phyloP scores from a whole-genome alignment of 2,888 invertebrate genomes.

The Entomobrya multifasciata region DNA sequence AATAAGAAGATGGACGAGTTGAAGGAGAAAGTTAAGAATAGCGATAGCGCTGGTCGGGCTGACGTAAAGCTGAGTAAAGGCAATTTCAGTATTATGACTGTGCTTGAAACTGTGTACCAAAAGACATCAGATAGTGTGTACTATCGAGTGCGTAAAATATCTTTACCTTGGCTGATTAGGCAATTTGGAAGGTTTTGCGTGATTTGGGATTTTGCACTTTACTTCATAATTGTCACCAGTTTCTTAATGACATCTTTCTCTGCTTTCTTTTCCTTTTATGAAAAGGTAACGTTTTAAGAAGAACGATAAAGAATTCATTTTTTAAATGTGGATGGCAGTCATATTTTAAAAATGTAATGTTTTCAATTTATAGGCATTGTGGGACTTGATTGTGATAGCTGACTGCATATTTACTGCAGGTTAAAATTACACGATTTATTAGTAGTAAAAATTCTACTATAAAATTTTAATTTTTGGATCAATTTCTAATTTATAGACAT shows the following conservation, averaged over 20 bases:
- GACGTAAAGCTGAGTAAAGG: constrained; percentile 13
- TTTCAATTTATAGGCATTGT: constrained; percentile 39
- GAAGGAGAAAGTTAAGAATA: neutral
- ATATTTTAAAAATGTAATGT: neutral
- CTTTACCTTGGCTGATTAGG: constrained; percentile 45
- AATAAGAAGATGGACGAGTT: neutral
- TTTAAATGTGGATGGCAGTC: too few relatives aligned
- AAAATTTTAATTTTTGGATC: neutral
- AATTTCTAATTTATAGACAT: constrained; percentile 53
- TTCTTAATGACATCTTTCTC: constrained; percentile 56
- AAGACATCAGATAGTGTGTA: neutral
- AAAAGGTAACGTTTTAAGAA: constrained; percentile 10
- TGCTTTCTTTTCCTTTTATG: constrained; percentile 70
- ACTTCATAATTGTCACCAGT: constrained; percentile 42
- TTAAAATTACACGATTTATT: neutral
- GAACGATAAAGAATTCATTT: too few relatives aligned
- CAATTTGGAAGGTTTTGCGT: constrained; percentile 46
- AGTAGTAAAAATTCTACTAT: neutral
- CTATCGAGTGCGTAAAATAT: constrained; percentile 27
- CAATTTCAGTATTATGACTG: constrained; percentile 35
- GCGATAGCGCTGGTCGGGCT: neutral
- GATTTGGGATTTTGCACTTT: constrained; percentile 64
- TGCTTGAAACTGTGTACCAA: constrained; percentile 1
- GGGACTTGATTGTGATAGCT: constrained; percentile 49
- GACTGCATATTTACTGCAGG: constrained; percentile 61